Evolutionary conservation across 2,888 invertebrate genomes (phyloP).

Genomic region (Cosmopolites sordidus): DNA sequence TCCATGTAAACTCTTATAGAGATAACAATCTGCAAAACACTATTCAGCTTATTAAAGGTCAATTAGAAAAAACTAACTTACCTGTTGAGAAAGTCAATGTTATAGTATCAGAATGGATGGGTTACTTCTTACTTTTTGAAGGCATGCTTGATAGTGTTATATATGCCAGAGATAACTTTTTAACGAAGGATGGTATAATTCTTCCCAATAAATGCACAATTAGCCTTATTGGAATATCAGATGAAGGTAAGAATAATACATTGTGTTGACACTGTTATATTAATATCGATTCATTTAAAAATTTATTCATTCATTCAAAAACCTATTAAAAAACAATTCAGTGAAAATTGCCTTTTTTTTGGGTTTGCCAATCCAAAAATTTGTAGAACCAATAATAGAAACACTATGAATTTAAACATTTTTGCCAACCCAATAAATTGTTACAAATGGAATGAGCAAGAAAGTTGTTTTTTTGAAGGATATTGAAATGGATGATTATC

Average conservation of each 20-base stretch:
- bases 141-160: slow-evolving; percentile 95
- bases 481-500: background rate
- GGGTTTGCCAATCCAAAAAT: no score
- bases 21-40: slow-evolving; percentile 72
- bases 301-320: no score
- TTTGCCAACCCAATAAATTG: no score
- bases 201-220: slow-evolving; percentile 83
- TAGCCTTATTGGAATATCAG: slow-evolving; percentile 74
- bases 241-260: slow-evolving; percentile 51
- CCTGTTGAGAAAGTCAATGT: slow-evolving; percentile 79
- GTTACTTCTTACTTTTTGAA: slow-evolving; percentile 93
- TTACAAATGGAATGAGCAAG: no score
- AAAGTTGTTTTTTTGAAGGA: background rate
- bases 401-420: no score
- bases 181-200: slow-evolving; percentile 71
- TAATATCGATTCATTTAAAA: no score
- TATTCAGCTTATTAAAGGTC: slow-evolving; percentile 77
- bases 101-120: slow-evolving; percentile 98
- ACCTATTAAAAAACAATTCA: no score
- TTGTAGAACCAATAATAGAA: no score
- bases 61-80: slow-evolving; percentile 76
- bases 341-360: no score
- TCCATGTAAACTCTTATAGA: slow-evolving; percentile 43
- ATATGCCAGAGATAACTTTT: slow-evolving; percentile 77
- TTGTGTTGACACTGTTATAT: background rate